Conservation (phyloP, 2,113 vertebrate species). For the Serinus canaria region DNA sequence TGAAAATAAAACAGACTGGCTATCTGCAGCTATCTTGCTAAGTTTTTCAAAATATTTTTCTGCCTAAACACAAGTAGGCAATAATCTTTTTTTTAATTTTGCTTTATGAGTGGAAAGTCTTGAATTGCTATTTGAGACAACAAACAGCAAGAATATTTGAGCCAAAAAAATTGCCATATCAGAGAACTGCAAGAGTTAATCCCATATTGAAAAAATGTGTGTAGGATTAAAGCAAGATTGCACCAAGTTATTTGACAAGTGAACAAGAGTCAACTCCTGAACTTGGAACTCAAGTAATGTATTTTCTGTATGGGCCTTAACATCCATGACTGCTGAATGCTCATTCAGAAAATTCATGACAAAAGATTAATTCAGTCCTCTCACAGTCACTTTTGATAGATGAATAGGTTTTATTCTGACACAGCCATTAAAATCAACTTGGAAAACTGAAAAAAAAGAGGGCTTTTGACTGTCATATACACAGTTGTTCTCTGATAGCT, state of each 20-base stretch:
- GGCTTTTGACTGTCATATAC: background rate
- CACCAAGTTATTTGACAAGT: background rate
- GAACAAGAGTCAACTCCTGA: background rate
- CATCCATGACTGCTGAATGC: background rate
- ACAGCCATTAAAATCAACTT: background rate
- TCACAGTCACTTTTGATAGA: background rate
- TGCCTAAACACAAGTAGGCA: background rate
- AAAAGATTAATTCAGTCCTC: constrained; percentile 10
- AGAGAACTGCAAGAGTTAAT: background rate
- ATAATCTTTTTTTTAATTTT: background rate
- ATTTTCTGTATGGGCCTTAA: background rate
- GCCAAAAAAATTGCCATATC: background rate
- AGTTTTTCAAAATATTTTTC: background rate
- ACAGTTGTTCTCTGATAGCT: background rate
- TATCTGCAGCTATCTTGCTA: background rate
- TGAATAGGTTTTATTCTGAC: constrained; percentile 1
- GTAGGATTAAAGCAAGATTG: background rate
- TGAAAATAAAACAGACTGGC: background rate
- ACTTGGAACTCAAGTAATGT: background rate
- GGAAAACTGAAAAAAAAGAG: background rate
- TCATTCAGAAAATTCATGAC: constrained; percentile 23
- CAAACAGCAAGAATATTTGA: background rate
- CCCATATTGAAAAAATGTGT: background rate
- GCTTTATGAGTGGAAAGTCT: background rate
- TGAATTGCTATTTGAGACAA: background rate